Evolutionary conservation across 1,140 invertebrate species (phyloP).

Genomic region (Agrypnia vestita): DNA sequence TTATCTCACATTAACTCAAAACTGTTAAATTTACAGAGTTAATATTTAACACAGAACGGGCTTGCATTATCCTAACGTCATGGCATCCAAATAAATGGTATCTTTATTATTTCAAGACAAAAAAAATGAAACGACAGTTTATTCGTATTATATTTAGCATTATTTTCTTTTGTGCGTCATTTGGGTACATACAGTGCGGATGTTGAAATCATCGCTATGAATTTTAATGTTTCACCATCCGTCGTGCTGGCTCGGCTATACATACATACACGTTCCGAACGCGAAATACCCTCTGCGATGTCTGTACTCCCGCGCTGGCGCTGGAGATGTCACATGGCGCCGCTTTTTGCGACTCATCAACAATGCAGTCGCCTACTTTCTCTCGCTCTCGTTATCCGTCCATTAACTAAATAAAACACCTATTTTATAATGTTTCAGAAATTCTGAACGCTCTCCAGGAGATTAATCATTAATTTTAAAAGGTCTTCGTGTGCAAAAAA

Average conservation of each 20-base stretch:
- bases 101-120: too few relatives aligned
- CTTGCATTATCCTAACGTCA: too few relatives aligned
- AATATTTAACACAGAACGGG: too few relatives aligned
- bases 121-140: too few relatives aligned
- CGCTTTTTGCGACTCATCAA: background rate
- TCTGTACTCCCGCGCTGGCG: background rate
- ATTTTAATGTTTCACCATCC: conserved; percentile 26
- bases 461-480: too few relatives aligned
- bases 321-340: background rate
- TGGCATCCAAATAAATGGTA: too few relatives aligned
- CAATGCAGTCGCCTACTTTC: background rate
- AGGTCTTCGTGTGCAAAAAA: too few relatives aligned
- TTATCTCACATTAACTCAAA: too few relatives aligned
- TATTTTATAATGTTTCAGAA: background rate
- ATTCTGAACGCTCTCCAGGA: background rate
- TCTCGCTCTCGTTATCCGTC: background rate
- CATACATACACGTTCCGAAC: background rate
- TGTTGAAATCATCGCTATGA: conserved; percentile 34
- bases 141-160: background rate
- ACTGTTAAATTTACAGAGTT: too few relatives aligned
- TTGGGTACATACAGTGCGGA: background rate
- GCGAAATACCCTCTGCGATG: background rate
- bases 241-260: background rate
- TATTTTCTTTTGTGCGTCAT: background rate
- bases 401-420: background rate